These are phyloP conservation scores for Acleris holmiana DNA, from an alignment of 2,888 invertebrate genomes.

Conservation along the genomic window DNA sequence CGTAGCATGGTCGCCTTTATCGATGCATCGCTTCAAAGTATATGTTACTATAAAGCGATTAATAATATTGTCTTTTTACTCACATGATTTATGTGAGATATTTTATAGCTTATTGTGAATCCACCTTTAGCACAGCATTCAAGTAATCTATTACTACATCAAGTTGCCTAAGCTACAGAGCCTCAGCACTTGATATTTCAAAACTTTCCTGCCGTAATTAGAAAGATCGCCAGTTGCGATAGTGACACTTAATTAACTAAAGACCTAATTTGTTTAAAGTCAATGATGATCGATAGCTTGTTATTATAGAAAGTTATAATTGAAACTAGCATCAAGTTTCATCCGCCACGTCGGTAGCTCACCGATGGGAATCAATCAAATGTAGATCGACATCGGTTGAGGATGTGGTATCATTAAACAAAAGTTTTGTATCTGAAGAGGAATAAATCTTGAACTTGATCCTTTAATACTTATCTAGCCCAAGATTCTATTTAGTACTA, in stretches of 20 bases:
- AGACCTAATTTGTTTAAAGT: slow-evolving; percentile 16
- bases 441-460: too few species aligned
- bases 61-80: too few species aligned
- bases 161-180: not conserved
- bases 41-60: too few species aligned
- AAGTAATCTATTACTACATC: slow-evolving; percentile 11
- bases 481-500: too few species aligned
- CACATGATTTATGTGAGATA: not conserved
- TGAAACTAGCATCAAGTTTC: slow-evolving; percentile 7
- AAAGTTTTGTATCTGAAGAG: too few species aligned
- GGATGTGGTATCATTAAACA: too few species aligned
- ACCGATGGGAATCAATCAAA: too few species aligned
- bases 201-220: slow-evolving; percentile 21
- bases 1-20: too few species aligned
- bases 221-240: slow-evolving; percentile 13
- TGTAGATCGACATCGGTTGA: too few species aligned
- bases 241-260: slow-evolving; percentile 20
- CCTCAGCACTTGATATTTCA: slow-evolving; percentile 22
- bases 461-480: too few species aligned
- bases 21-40: too few species aligned
- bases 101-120: not conserved
- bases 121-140: not conserved
- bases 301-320: slow-evolving; percentile 28
- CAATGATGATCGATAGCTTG: slow-evolving; percentile 12
- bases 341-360: not conserved